Conservation (phyloP, 2,797 vertebrate species). For the Hybognathus amarus region DNA sequence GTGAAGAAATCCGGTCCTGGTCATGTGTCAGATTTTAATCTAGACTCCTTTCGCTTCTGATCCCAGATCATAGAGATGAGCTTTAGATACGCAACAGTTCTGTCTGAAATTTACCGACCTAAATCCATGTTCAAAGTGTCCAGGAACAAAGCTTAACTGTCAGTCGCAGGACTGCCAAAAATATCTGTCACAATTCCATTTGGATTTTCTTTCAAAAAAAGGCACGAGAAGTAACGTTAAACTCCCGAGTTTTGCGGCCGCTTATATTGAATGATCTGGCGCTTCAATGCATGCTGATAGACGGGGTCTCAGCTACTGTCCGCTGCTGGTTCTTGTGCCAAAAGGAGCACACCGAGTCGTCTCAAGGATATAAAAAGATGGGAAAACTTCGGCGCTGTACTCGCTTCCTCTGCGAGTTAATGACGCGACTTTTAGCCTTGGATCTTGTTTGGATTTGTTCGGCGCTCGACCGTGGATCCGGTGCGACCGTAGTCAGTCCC, state of each 20-base stretch:
- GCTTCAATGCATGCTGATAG: constrained; percentile 33
- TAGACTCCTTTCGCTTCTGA: constrained; percentile 42
- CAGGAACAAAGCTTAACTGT: constrained; percentile 32
- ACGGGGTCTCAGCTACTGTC: constrained; percentile 39
- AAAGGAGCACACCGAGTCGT: constrained; percentile 4
- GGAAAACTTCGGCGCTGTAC: constrained; percentile 14
- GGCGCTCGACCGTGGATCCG: constrained; percentile 24
- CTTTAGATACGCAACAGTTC: constrained; percentile 27
- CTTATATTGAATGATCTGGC: not conserved
- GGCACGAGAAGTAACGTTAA: not conserved
- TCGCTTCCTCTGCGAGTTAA: constrained; percentile 3
- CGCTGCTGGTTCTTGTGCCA: constrained; percentile 22
- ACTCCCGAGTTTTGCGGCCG: constrained; percentile 20
- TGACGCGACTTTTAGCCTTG: constrained; percentile 18
- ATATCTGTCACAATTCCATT: constrained; percentile 54
- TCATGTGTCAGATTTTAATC: constrained; percentile 45
- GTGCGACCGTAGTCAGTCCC: constrained; percentile 34
- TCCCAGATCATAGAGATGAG: constrained; percentile 30
- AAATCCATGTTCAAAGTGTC: constrained; percentile 55
- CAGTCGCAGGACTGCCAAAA: constrained; percentile 39
- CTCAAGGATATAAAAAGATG: constrained; percentile 4
- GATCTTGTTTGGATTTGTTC: constrained; percentile 35
- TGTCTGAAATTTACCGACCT: constrained; percentile 37
- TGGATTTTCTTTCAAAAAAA: not conserved
- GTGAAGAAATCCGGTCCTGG: constrained; percentile 28